Evolutionary conservation across 1,140 invertebrate genomes (phyloP).

Genomic region (Drosophila nigrodunni): DNA sequence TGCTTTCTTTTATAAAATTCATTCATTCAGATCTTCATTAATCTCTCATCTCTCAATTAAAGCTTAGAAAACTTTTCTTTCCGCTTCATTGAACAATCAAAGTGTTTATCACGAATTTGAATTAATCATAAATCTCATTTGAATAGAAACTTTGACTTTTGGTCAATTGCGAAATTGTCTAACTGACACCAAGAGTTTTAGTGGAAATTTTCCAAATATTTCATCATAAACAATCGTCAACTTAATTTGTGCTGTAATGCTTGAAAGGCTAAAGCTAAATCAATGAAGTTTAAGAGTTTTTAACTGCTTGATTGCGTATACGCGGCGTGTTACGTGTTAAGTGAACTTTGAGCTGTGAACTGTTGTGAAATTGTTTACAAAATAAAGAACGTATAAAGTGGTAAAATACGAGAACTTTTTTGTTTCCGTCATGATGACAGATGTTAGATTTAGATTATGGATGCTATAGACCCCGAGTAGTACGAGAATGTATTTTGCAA

Average conservation of each 20-base stretch:
- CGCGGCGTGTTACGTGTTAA: constrained; percentile 7
- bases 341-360: constrained; percentile 30
- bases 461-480: not conserved
- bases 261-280: constrained; percentile 1
- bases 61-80: not conserved
- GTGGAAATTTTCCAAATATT: constrained; percentile 3
- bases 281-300: constrained; percentile 8
- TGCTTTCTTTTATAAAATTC: too few relatives aligned
- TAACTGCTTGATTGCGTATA: constrained; percentile 23
- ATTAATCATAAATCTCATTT: not conserved
- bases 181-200: not conserved
- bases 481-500: constrained; percentile 21
- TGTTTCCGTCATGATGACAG: constrained; percentile 34
- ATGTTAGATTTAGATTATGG: not conserved
- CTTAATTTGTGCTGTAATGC: not conserved
- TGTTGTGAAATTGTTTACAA: constrained; percentile 19
- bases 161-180: constrained; percentile 3
- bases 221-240: not conserved
- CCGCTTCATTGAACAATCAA: not conserved
- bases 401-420: constrained; percentile 12
- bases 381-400: constrained; percentile 3
- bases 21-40: too few relatives aligned
- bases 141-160: constrained; percentile 11
- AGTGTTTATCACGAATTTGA: not conserved
- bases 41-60: not conserved